Conservation (phyloP, 2,888 invertebrate species). For the Bimastos eiseni region DNA sequence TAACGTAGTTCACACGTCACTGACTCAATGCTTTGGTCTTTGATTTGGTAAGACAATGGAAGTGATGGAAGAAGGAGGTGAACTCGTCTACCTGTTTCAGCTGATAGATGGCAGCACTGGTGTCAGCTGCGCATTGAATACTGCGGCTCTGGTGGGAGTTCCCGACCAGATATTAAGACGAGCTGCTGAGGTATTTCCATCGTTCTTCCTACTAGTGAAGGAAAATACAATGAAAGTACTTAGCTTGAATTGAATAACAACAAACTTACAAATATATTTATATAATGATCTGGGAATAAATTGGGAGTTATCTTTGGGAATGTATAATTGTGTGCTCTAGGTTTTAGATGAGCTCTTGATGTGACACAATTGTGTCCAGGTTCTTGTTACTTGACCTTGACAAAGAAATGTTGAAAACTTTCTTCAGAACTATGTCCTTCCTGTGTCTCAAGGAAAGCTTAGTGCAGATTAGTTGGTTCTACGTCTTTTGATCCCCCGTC, state of each 20-base stretch:
- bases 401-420: conserved; percentile 50
- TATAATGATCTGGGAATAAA: too few relatives aligned
- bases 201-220: background rate
- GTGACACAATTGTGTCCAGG: conserved; percentile 48
- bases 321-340: too few relatives aligned
- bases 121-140: conserved; percentile 72
- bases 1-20: background rate
- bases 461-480: background rate
- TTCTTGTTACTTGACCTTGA: conserved; percentile 54
- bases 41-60: conserved; percentile 68
- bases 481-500: too few relatives aligned
- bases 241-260: too few relatives aligned
- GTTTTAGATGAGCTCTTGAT: too few relatives aligned
- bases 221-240: too few relatives aligned
- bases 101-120: conserved; percentile 69
- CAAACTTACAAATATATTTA: too few relatives aligned
- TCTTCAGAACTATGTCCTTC: conserved; percentile 45
- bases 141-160: conserved; percentile 70
- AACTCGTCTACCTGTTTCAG: conserved; percentile 73
- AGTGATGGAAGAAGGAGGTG: conserved; percentile 67
- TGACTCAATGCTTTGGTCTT: background rate
- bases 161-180: conserved; percentile 65
- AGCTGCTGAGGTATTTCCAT: conserved; percentile 55
- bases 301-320: too few relatives aligned
- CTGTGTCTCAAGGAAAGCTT: conserved; percentile 21